phyloP scores from a whole-genome alignment of 2,888 invertebrate species.

The Taphrorychus bicolor region DNA sequence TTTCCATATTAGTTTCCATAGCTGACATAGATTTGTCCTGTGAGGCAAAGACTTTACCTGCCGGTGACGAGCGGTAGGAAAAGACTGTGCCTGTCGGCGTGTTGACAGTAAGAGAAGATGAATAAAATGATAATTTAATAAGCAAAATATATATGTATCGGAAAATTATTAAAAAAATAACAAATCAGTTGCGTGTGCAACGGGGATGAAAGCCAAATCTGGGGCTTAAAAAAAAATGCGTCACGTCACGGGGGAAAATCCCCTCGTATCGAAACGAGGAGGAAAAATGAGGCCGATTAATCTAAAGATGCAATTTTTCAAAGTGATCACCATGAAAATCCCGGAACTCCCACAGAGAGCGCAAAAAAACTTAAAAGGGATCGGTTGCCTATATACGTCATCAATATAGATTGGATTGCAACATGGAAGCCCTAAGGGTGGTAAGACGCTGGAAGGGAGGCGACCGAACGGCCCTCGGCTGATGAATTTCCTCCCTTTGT shows the following conservation, averaged over 20 bases:
- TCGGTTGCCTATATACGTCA: conserved; percentile 40
- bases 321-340: conserved; percentile 37
- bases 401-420: conserved; percentile 43
- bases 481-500: conserved; percentile 56
- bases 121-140: no score
- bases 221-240: neutral
- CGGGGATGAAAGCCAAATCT: no score
- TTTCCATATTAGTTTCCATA: no score
- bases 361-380: conserved; percentile 37
- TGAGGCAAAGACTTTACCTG: no score
- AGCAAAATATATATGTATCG: no score
- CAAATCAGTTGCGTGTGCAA: no score
- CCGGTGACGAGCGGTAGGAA: no score
- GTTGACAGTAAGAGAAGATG: no score
- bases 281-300: conserved; percentile 27
- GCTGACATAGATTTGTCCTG: no score
- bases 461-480: conserved; percentile 43
- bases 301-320: conserved; percentile 38
- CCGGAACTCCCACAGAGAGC: conserved; percentile 34
- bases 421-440: conserved; percentile 36
- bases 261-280: neutral
- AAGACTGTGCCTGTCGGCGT: no score
- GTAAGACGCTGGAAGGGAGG: conserved; percentile 49
- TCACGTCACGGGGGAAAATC: neutral
- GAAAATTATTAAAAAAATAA: no score